Base-by-base conservation (phyloP, 2,797 vertebrate species). In the Enteromius unitaeniatus region DNA sequence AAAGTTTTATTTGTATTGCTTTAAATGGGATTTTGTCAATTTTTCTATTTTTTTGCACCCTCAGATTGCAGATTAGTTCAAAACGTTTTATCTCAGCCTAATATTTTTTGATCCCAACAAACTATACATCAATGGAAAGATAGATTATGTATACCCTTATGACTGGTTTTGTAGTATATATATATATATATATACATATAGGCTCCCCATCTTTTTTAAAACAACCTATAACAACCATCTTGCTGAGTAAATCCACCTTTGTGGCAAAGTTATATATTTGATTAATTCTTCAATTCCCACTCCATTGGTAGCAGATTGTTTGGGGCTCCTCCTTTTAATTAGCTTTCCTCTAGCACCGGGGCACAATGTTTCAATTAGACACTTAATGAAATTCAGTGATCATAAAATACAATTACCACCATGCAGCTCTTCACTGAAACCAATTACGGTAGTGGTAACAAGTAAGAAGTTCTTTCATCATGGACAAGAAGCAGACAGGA, bases 351-450 rank as follows among this genome's bases (percentile, higher is more conserved):
- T 47, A 82, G 85, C 68, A 65, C n/a, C 13, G 1, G 69, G 85
- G 67, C 78, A 78, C 69, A 72, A 81, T 85, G 81, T 84, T 85
- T 81, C 81, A 93, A 90, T 92, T 92, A 93, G 88, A 90, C 69
- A 89, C 88, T 81, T 88, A 90, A 88, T 82, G 28, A 89, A 91
- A 93, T 92, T 87, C 89, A 91, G 89, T 89, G 88, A 91, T 91
- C 84, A 90, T 90, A 89, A 90, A 92, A 91, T 83, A 89, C 86
- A 85, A 90, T 92, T 90, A 88, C 82, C 70, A 87, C 88, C 88
- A 88, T 85, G 82, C 78, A 85, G 79, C 87, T 82, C 67, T 82
- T 89, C 73, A 88, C 84, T 90, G 40, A 88, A 90, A 89, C 80
- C 83, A 88, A 89, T 90, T 89, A 89, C 21, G 86, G 84, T 89